Conservation (phyloP, 2,797 vertebrate genomes). For the Bothrops alternatus region DNA sequence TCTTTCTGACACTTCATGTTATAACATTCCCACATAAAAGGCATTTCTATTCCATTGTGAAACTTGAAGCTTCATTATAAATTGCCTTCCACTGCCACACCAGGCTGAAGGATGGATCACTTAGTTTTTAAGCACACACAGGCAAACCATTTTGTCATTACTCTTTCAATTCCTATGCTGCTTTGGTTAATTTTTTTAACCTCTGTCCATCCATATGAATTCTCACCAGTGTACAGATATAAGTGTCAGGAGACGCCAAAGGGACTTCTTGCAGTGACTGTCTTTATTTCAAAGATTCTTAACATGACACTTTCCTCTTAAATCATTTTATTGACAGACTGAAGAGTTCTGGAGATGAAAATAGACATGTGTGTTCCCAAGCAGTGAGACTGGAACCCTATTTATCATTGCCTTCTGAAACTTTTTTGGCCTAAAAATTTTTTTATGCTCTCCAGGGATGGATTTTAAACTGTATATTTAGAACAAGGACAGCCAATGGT, state of each 20-base stretch:
- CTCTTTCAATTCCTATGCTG: not conserved
- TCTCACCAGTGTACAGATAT: not conserved
- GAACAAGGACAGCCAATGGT: not conserved
- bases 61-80: not conserved
- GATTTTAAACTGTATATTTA: constrained; percentile 4
- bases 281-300: not conserved
- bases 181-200: not conserved
- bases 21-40: not conserved
- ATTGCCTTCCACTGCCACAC: not conserved
- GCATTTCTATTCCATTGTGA: not conserved
- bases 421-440: not conserved
- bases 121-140: not conserved
- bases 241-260: not conserved
- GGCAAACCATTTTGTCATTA: not conserved
- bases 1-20: not conserved
- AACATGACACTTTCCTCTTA: not conserved
- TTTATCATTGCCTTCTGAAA: constrained; percentile 5
- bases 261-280: not conserved
- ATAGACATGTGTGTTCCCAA: not conserved
- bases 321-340: not conserved
- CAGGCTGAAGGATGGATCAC: not conserved
- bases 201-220: not conserved
- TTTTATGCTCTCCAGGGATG: not conserved
- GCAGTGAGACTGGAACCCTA: not conserved
- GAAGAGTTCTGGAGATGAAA: constrained; percentile 1